Evolutionary conservation across 2,888 invertebrate species (phyloP), one percentile per base, ranked within the genome.

Genomic region (Agriopis aurantiaria): DNA sequence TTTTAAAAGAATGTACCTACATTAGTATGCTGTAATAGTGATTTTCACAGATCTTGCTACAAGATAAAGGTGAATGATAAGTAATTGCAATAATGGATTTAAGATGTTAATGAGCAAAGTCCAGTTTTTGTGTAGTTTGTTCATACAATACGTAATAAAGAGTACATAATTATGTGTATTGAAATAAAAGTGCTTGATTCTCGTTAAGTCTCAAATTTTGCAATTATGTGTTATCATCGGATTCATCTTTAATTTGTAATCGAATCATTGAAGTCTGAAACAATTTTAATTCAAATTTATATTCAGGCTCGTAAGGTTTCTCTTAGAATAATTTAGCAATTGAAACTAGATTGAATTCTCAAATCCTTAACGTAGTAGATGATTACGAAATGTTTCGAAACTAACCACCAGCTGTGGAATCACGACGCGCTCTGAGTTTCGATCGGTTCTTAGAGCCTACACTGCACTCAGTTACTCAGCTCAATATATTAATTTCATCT

Each of bases 301-400:
- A 52, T 61, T 43, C 41, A 33, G 43, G 5, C 43, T 8, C 46
- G 33, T 58, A 23, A 11, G 23, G 17, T 57, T 57, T 12, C 57
- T 49, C n/a, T 49, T 46, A 46, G 51, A 61, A 61, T 52, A 61
- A 61, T 61, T 17, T 52, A 52, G 43, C 8, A 48, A 52, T 61
- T 52, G 52, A 43, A 58, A 52, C 51, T 52, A 43, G 43, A 52
- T 51, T 61, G 23, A 41, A 61, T 61, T 61, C 43, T 43, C 52
- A 48, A 41, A 46, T 59, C 57, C 58, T 63, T 59, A 72, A 62
- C 65, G 53, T 12, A 6, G 51, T 14, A 53, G 41, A 49, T 58
- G 55, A 56, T 72, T 66, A 55, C 59, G 56, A 69, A 69, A 66
- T 66, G 69, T 69, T 72, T 65, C 14, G n/a, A 58, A 68, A 65